phyloP scores from a whole-genome alignment of 2,888 invertebrate genomes.

The Lordiphosa fenestrarum region DNA sequence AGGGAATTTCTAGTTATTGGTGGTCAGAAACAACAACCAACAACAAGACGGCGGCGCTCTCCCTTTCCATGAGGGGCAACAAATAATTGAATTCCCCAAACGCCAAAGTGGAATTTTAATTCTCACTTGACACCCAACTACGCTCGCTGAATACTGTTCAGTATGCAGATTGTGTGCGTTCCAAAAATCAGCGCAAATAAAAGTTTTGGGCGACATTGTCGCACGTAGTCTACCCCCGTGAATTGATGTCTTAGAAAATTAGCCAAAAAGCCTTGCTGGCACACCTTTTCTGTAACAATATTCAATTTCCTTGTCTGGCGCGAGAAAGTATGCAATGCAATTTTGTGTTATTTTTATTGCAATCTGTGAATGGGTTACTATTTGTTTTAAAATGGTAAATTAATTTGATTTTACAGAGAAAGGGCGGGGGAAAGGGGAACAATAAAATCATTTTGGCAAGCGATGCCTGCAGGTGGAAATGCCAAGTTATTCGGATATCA shows the following conservation, averaged over 20 bases:
- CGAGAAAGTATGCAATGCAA: constrained; percentile 60
- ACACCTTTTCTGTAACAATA: constrained; percentile 26
- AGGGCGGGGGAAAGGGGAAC: background rate
- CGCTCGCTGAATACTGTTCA: constrained; percentile 74
- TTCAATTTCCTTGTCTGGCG: constrained; percentile 9
- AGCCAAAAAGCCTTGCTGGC: constrained; percentile 48
- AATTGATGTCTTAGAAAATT: constrained; percentile 78
- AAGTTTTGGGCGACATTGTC: constrained; percentile 52
- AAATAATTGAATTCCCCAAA: constrained; percentile 77
- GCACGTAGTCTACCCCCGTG: constrained; percentile 54
- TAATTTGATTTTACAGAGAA: background rate
- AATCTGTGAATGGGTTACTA: constrained; percentile 34
- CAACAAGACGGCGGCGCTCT: constrained; percentile 45
- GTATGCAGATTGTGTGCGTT: constrained; percentile 77
- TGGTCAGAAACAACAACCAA: constrained; percentile 54
- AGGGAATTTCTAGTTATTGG: constrained; percentile 48
- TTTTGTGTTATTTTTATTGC: constrained; percentile 57
- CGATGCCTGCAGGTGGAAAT: constrained; percentile 12
- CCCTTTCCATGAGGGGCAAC: constrained; percentile 23
- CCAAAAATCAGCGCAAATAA: constrained; percentile 65
- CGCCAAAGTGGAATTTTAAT: constrained; percentile 78
- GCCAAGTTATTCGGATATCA: background rate
- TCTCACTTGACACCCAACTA: constrained; percentile 54
- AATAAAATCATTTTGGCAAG: constrained; percentile 6
- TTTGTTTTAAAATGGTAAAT: constrained; percentile 34